Base-by-base conservation (phyloP, 2,797 vertebrate species). In the Peromyscus aztecus region DNA sequence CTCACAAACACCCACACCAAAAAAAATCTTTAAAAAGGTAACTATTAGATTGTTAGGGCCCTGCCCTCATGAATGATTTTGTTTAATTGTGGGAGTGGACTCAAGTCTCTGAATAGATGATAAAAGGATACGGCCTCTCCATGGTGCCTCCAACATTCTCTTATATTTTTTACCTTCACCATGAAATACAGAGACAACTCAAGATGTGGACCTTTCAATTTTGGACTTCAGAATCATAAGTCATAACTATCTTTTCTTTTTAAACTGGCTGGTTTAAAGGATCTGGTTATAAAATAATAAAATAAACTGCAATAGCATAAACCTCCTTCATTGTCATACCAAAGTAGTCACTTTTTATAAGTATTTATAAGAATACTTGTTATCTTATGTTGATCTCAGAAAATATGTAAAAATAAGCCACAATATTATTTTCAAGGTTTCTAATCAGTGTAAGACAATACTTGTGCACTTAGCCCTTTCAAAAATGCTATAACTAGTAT, bases 311-410 rank as follows among this genome's bases (percentile, higher is more conserved):
- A 37, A 37, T 3, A 91, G 52, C 34, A 63, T 43, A 13, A 87
- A 19, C 4, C 24, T 61, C 81, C 77, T 80, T 87, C 29, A 81
- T 27, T 90, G 11, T 81, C 12, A 77, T 71, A 80, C 73, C 57
- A 94, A 77, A 97, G 34, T 81, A 87, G 59, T 90, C 24, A n/a
- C n/a, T n/a, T n/a, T n/a, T n/a, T n/a, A n/a, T n/a, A n/a, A n/a
- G n/a, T n/a, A n/a, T n/a, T n/a, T n/a, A n/a, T n/a, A 89, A 93
- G 19, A 24, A 21, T 4, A 80, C 67, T 10, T 24, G 14, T 59
- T 95, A 73, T 93, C 94, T 89, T 92, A 37, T 75, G 78, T 96
- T 86, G 40, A 11, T 86, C 43, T 8, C 81, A 75, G 52, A 95
- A 96, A 34, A 77, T 23, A 95, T 61, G 3, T 78, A 67, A 96